These are phyloP conservation scores for Myotis daubentonii DNA, from an alignment of 2,797 vertebrate genomes.

Conservation along the genomic window DNA sequence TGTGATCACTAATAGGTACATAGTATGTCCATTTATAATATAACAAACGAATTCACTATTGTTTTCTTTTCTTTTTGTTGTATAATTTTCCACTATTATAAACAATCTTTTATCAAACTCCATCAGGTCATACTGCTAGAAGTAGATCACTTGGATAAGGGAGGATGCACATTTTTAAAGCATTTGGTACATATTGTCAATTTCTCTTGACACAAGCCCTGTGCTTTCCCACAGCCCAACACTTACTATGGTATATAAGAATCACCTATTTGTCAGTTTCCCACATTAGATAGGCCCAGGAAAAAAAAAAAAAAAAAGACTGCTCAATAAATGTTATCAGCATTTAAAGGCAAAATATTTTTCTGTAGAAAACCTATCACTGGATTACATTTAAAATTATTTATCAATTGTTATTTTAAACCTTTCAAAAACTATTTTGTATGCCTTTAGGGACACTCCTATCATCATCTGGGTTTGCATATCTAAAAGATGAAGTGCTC, in stretches of 20 bases:
- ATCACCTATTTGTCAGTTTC: not conserved
- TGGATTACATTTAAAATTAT: constrained; percentile 24
- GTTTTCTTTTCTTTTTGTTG: no score
- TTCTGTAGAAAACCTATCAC: not conserved
- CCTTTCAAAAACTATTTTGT: not conserved
- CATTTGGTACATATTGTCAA: not conserved
- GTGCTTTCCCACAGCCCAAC: not conserved
- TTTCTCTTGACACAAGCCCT: not conserved
- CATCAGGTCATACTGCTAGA: not conserved
- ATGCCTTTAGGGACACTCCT: not conserved
- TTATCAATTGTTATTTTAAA: not conserved
- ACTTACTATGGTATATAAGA: not conserved
- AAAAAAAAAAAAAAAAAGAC: not conserved
- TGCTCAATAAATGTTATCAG: constrained; percentile 13
- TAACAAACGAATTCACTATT: not conserved
- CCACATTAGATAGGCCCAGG: not conserved
- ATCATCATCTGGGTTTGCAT: not conserved
- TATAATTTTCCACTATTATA: not conserved
- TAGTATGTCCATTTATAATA: not conserved
- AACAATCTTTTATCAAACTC: not conserved
- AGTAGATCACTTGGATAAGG: not conserved
- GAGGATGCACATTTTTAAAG: constrained; percentile 7
- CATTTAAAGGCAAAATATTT: not conserved
- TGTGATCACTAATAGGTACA: not conserved
- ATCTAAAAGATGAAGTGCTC: not conserved